Evolutionary conservation across 2,797 vertebrate genomes (phyloP).

Genomic region (Aplochiton taeniatus): DNA sequence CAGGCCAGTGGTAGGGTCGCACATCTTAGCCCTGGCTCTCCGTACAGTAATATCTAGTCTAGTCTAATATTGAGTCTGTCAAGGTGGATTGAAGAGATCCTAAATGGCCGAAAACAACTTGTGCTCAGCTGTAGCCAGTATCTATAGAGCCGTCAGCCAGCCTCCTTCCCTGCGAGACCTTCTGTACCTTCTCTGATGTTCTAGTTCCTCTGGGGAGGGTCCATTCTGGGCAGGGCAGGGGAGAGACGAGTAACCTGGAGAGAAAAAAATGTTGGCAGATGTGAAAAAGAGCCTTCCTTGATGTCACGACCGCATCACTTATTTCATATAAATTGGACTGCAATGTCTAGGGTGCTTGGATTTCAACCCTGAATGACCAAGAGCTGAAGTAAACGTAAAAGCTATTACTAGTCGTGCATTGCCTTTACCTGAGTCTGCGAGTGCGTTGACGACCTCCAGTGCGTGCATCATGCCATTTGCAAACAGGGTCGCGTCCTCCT

Average conservation of each 20-base stretch:
- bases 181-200: slow-evolving; percentile 77
- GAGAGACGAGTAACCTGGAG: slow-evolving; percentile 39
- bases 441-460: slow-evolving; percentile 53
- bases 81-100: too few relatives aligned
- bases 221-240: slow-evolving; percentile 61
- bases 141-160: neutral
- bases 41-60: too few relatives aligned
- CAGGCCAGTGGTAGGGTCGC: neutral
- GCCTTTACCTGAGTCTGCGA: slow-evolving; percentile 45
- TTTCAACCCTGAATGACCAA: too few relatives aligned
- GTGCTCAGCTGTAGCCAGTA: neutral
- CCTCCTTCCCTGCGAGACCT: too few relatives aligned
- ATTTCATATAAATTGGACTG: too few relatives aligned
- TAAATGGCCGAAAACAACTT: too few relatives aligned
- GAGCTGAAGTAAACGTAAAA: too few relatives aligned
- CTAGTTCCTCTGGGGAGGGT: slow-evolving; percentile 72
- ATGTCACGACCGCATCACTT: too few relatives aligned
- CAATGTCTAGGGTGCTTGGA: too few relatives aligned
- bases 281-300: too few relatives aligned
- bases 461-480: slow-evolving; percentile 64
- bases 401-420: too few relatives aligned
- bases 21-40: neutral
- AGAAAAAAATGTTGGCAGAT: neutral
- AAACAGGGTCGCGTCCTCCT: slow-evolving; percentile 80
- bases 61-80: too few relatives aligned